phyloP scores from a whole-genome alignment of 2,888 invertebrate species.

The Lasioglossum zephyrum region DNA sequence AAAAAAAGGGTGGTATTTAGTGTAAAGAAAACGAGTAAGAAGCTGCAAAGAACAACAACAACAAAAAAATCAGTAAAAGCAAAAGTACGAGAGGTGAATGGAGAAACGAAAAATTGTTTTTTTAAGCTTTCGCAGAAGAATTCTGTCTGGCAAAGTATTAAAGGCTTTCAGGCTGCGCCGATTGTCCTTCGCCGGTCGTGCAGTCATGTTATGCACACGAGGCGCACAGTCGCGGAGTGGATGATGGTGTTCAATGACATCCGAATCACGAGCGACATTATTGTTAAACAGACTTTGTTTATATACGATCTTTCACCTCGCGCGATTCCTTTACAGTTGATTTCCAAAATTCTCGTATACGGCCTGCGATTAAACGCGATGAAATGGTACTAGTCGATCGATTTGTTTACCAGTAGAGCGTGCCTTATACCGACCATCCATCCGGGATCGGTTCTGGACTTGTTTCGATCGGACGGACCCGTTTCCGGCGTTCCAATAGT shows the following conservation, averaged over 20 bases:
- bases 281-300: not conserved
- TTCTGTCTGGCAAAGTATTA: slow-evolving; percentile 68
- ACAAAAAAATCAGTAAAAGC: not conserved
- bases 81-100: not conserved
- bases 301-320: not conserved
- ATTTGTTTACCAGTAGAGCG: slow-evolving; percentile 61
- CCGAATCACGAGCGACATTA: not conserved
- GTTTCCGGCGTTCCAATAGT: slow-evolving; percentile 10
- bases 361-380: slow-evolving; percentile 19
- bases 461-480: slow-evolving; percentile 31
- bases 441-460: slow-evolving; percentile 42
- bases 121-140: slow-evolving; percentile 67
- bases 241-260: slow-evolving; percentile 38
- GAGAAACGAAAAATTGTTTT: slow-evolving; percentile 49
- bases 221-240: slow-evolving; percentile 36
- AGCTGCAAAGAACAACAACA: not conserved
- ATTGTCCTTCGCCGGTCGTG: slow-evolving; percentile 42
- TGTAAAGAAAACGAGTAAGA: slow-evolving; percentile 30
- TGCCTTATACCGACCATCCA: slow-evolving; percentile 60
- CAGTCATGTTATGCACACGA: not conserved
- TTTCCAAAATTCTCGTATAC: not conserved
- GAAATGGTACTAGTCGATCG: slow-evolving; percentile 19
- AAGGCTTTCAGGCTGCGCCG: slow-evolving; percentile 56
- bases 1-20: slow-evolving; percentile 62
- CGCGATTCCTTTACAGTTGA: not conserved